Evolutionary conservation across 2,888 invertebrate species (phyloP), one percentile per base, ranked within the genome.

Genomic region (Drosophila neonasuta): DNA sequence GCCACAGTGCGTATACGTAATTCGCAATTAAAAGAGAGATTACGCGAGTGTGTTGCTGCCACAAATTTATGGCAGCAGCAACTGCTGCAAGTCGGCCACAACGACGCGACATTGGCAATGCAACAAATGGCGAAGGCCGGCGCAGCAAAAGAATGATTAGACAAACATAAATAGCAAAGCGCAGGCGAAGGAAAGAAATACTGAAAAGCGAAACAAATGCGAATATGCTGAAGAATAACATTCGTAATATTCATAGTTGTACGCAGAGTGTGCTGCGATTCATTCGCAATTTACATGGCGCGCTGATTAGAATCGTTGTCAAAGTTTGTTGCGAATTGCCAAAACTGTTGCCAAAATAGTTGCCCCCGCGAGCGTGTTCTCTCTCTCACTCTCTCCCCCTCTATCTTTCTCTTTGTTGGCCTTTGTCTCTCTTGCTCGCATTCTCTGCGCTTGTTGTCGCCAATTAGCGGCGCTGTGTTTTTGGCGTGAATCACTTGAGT

Each of bases 261-360:
- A 44, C 42, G 44, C 13, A 56, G 15, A 17, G 17, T 34, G n/a
- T 42, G 30, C 11, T 34, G 49, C 45, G 45, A 74, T 64, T 74
- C 77, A 77, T 60, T 77, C 69, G 74, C 69, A 68, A 61, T 77
- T 77, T 77, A 77, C 64, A 74, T 68, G 74, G 60, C 74, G 64
- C 41, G 51, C 74, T 74, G 74, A 74, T 74, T 74, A 77, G 77
- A 58, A 74, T 63, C 74, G 68, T 52, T 49, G 45, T 41, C 36
- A 36, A 36, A 36, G 54, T 17, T 29, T 56, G 63, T 67, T 58
- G 32, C 73, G 39, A 61, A 56, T 46, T 62, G 32, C 55, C 62
- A n/a, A 56, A 32, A 20, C 46, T 56, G 17, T 63, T 74, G 74
- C 74, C 74, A 74, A 74, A 74, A 74, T 58, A 51, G 32, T 55